A percentile compares a stretch with the other conserved stretches of the same genome.
Conservation (phyloP, 1,140 invertebrate species). For the Aporrectodea caliginosa region DNA sequence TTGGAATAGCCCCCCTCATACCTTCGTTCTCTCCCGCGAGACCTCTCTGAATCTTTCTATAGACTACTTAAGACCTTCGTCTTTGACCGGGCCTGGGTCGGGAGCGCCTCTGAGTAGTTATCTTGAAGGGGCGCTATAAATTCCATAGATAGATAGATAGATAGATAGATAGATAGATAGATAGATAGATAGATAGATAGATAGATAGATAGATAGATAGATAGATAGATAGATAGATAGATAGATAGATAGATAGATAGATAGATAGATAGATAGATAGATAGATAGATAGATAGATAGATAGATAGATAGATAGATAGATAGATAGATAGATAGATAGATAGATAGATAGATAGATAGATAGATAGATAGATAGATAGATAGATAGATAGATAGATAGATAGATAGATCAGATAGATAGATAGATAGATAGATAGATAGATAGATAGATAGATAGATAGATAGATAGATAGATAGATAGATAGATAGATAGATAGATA, state of each 20-base stretch:
- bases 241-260: conserved; percentile 3
- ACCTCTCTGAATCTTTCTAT: no score
- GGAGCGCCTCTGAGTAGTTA: no score
- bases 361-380: conserved; percentile 21
- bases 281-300: conserved; percentile 9
- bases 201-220: conserved; percentile 3
- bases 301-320: conserved; percentile 21
- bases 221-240: conserved; percentile 3
- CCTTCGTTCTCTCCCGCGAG: no score
- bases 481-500: conserved; percentile 21
- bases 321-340: conserved; percentile 21
- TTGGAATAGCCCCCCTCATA: no score
- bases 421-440: conserved; percentile 21
- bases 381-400: conserved; percentile 21
- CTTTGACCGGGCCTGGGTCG: no score
- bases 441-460: conserved; percentile 21
- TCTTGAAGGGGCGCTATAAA: no score
- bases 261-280: conserved; percentile 3
- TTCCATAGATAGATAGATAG: conserved; percentile 3
- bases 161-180: conserved; percentile 3
- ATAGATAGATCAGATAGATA: conserved; percentile 21
- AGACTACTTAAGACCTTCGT: no score
- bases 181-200: conserved; percentile 3
- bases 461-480: conserved; percentile 21
- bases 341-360: conserved; percentile 20